Conservation (phyloP, 1,140 invertebrate genomes). For the Drosophila melanica region DNA sequence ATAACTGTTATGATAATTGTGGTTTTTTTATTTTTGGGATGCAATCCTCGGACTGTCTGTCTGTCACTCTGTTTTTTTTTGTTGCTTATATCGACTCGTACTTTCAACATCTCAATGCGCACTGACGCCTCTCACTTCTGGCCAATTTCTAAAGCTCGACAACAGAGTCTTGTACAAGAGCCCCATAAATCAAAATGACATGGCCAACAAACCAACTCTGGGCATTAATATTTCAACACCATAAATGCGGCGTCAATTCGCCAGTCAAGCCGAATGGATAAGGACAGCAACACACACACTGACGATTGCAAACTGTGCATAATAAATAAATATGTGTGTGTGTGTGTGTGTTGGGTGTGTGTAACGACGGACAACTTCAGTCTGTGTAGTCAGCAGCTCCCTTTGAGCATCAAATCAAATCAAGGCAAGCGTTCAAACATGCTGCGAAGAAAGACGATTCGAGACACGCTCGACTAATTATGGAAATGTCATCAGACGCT, state of each 20-base stretch:
- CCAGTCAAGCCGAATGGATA: constrained; percentile 55
- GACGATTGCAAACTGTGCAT: constrained; percentile 76
- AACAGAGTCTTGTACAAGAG: constrained; percentile 47
- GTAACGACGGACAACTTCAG: constrained; percentile 13
- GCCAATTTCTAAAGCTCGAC: constrained; percentile 13
- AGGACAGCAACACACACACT: constrained; percentile 63
- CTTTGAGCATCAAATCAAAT: constrained; percentile 73
- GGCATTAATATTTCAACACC: constrained; percentile 81
- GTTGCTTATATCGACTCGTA: constrained; percentile 39
- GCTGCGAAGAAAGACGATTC: constrained; percentile 43
- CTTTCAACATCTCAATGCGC: constrained; percentile 67
- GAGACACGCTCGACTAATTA: constrained; percentile 78
- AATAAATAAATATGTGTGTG: constrained; percentile 53
- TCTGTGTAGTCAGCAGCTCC: constrained; percentile 41
- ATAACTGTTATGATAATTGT: background rate
- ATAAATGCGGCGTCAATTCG: constrained; percentile 81
- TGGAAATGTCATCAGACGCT: constrained; percentile 77
- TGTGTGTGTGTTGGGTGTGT: background rate
- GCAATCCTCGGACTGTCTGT: constrained; percentile 14
- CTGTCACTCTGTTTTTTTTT: constrained; percentile 16
- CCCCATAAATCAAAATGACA: constrained; percentile 78
- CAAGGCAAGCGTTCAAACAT: constrained; percentile 72
- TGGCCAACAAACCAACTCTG: constrained; percentile 76
- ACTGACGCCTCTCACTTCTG: background rate
- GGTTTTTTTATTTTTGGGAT: too few relatives aligned